phyloP scores from a whole-genome alignment of 2,888 invertebrate genomes.

The Tridacna gigas region DNA sequence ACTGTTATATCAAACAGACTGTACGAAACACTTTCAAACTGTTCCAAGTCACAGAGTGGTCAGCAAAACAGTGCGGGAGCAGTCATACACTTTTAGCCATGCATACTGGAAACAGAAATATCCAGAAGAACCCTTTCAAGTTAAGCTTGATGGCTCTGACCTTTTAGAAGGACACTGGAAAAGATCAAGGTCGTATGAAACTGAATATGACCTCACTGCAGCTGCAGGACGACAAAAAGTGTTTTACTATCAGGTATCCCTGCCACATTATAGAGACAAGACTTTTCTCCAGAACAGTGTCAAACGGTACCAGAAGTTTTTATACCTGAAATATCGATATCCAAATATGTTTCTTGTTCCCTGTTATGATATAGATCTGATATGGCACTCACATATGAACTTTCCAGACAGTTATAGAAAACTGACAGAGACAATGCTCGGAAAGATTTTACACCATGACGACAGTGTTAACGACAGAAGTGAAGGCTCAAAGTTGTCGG shows the following conservation, averaged over 20 bases:
- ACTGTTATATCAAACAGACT: slow-evolving; percentile 75
- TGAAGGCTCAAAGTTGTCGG: slow-evolving; percentile 84
- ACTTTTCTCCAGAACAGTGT: slow-evolving; percentile 84
- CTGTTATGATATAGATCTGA: slow-evolving; percentile 86
- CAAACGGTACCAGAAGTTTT: slow-evolving; percentile 84
- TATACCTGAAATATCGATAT: slow-evolving; percentile 84
- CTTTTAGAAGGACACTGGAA: slow-evolving; percentile 11
- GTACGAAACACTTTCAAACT: slow-evolving; percentile 67
- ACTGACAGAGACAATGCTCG: slow-evolving; percentile 71
- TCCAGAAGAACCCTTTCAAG: slow-evolving; percentile 73
- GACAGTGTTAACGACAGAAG: slow-evolving; percentile 85
- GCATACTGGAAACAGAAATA: slow-evolving; percentile 75
- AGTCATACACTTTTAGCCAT: slow-evolving; percentile 50
- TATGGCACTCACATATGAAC: slow-evolving; percentile 86
- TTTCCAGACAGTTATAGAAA: slow-evolving; percentile 77
- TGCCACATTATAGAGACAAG: slow-evolving; percentile 85
- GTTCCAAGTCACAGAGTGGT: slow-evolving; percentile 81
- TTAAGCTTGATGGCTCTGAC: slow-evolving; percentile 53
- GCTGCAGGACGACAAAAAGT: slow-evolving; percentile 85
- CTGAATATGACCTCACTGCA: slow-evolving; percentile 83
- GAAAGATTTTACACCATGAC: slow-evolving; percentile 85
- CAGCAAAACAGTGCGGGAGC: slow-evolving; percentile 30
- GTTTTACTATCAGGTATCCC: slow-evolving; percentile 86
- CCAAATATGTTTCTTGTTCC: slow-evolving; percentile 85
- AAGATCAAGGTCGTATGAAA: slow-evolving; percentile 43